These are phyloP conservation scores for Liparis tanakae DNA, from an alignment of 2,797 vertebrate genomes.

Conservation along the genomic window DNA sequence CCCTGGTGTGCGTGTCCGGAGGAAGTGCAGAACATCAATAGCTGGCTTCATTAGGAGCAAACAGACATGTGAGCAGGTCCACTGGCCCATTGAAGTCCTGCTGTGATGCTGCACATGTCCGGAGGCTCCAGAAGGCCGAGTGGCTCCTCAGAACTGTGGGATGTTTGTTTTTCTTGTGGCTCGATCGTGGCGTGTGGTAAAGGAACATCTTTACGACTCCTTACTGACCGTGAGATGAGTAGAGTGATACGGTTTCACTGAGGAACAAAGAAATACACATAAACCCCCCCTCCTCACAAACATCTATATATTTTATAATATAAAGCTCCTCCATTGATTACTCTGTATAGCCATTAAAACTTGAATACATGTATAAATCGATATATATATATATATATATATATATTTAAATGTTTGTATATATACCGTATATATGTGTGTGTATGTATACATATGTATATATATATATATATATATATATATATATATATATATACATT, in stretches of 20 bases:
- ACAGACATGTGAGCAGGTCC: constrained; percentile 22
- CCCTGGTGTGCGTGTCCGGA: not conserved
- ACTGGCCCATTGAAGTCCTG: constrained; percentile 33
- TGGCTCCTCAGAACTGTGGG: not conserved
- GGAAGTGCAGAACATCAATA: constrained; percentile 19
- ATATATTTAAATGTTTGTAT: no score
- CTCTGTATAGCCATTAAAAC: no score
- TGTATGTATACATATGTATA: no score
- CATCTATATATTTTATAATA: no score
- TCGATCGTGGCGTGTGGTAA: not conserved
- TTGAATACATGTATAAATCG: no score
- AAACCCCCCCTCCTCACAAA: no score
- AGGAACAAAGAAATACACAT: not conserved
- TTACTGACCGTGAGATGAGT: not conserved
- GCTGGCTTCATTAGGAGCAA: constrained; percentile 31
- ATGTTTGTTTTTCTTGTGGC: constrained; percentile 12
- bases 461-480: no score
- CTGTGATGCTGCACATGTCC: constrained; percentile 41
- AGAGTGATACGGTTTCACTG: not conserved
- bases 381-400: no score
- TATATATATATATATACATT: no score
- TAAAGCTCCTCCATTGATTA: no score
- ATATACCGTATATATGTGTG: no score
- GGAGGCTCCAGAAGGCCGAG: not conserved
- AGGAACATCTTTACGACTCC: not conserved